Conservation (phyloP, 1,140 invertebrate genomes). For the Probaryconus sp. region DNA sequence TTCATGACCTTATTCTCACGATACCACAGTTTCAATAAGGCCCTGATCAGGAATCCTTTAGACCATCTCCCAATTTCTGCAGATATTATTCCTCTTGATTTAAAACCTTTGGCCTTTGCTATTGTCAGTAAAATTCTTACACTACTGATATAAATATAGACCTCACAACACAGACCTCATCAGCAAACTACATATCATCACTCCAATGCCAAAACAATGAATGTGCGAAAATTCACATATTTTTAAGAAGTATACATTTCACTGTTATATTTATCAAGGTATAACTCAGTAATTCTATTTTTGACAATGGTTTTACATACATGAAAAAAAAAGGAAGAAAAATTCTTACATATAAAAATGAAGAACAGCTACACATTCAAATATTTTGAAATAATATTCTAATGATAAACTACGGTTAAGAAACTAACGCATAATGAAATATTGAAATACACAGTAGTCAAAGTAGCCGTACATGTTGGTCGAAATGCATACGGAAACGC, state of each 20-base stretch:
- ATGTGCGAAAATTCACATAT: constrained; percentile 58
- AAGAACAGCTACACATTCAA: constrained; percentile 52
- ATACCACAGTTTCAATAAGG: no score
- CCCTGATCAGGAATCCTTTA: no score
- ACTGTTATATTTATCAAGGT: constrained; percentile 58
- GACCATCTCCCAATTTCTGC: no score
- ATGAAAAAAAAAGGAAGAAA: constrained; percentile 24
- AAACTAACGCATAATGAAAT: constrained; percentile 53
- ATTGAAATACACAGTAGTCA: constrained; percentile 49
- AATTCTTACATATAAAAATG: constrained; percentile 6
- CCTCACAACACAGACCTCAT: constrained; percentile 59
- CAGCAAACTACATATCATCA: constrained; percentile 61
- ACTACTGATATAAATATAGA: constrained; percentile 24
- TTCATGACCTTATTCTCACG: no score
- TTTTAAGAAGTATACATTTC: constrained; percentile 60
- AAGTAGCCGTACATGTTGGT: constrained; percentile 54
- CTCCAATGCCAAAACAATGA: constrained; percentile 50
- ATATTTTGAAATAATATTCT: constrained; percentile 61
- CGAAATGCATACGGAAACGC: constrained; percentile 31
- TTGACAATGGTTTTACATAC: constrained; percentile 59
- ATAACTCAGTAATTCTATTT: constrained; percentile 60
- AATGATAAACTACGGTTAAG: constrained; percentile 52
- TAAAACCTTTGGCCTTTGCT: no score
- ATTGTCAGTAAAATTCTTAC: constrained; percentile 6
- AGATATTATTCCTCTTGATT: no score